phyloP scores from a whole-genome alignment of 1,140 invertebrate species.

The Ptiloglossa arizonensis region DNA sequence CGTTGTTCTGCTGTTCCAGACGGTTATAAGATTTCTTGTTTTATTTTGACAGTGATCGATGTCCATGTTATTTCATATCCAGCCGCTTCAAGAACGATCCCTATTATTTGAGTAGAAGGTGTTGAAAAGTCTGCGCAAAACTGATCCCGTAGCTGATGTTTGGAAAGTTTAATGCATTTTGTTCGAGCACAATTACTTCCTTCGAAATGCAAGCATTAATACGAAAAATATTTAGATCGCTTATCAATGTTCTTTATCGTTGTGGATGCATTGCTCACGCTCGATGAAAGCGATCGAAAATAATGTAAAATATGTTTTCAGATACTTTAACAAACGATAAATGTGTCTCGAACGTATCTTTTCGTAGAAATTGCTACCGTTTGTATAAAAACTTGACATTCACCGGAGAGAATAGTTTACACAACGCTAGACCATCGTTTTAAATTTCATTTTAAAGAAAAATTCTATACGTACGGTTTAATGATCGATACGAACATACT shows the following conservation, averaged over 20 bases:
- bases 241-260: slow-evolving; percentile 19
- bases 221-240: slow-evolving; percentile 22
- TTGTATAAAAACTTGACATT: too few relatives aligned
- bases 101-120: slow-evolving; percentile 50
- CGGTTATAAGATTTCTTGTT: slow-evolving; percentile 47
- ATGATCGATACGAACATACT: too few relatives aligned
- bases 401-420: too few relatives aligned
- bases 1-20: slow-evolving; percentile 51
- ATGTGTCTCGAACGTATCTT: too few relatives aligned
- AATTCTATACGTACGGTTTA: too few relatives aligned
- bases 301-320: too few relatives aligned
- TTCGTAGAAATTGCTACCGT: too few relatives aligned
- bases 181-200: neutral
- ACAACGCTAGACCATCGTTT: too few relatives aligned
- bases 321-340: too few relatives aligned
- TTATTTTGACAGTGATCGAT: slow-evolving; percentile 69
- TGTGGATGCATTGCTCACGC: too few relatives aligned
- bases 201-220: slow-evolving; percentile 18
- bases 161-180: slow-evolving; percentile 45
- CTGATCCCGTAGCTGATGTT: slow-evolving; percentile 53
- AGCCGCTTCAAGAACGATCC: slow-evolving; percentile 50
- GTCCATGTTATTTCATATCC: slow-evolving; percentile 64
- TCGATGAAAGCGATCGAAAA: too few relatives aligned
- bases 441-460: too few relatives aligned
- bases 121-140: slow-evolving; percentile 13